A percentile compares a stretch with the other conserved stretches of the same genome.
Conservation (phyloP, 2,113 vertebrate species). For the Progne subis region DNA sequence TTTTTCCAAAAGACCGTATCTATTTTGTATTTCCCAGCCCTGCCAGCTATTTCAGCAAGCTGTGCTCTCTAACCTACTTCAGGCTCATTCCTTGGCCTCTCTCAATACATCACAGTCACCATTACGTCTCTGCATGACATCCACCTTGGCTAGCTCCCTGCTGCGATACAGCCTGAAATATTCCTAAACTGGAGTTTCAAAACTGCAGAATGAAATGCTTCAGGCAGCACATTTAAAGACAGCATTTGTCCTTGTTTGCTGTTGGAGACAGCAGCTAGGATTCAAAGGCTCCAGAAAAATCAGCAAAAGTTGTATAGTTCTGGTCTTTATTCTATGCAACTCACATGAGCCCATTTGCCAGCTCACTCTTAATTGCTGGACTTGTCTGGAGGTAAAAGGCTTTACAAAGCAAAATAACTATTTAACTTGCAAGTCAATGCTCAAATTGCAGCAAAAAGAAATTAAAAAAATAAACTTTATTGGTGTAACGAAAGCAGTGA, state of each 20-base stretch:
- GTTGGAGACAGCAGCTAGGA: background rate
- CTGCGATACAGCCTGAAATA: conserved; percentile 28
- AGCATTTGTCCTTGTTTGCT: conserved; percentile 37
- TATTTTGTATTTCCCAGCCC: background rate
- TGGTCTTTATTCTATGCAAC: background rate
- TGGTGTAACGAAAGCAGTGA: conserved; percentile 1
- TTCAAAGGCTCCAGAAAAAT: conserved; percentile 13
- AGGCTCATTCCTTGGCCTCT: conserved; percentile 32
- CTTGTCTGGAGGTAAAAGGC: conserved; percentile 26
- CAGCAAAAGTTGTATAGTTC: background rate
- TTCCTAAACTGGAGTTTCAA: conserved; percentile 17
- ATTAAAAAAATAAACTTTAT: conserved; percentile 39
- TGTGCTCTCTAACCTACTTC: conserved; percentile 50
- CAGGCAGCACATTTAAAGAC: conserved; percentile 29
- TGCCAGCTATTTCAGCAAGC: conserved; percentile 40
- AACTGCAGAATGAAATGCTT: conserved; percentile 13
- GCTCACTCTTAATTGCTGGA: conserved; percentile 45
- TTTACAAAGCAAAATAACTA: conserved; percentile 54
- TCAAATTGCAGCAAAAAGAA: conserved; percentile 34
- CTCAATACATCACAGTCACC: conserved; percentile 48
- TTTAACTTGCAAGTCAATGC: conserved; percentile 63
- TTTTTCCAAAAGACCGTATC: background rate
- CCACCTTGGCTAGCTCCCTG: conserved; percentile 38
- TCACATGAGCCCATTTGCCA: conserved; percentile 19
- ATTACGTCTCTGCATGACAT: conserved; percentile 1